Base-by-base conservation (phyloP, 2,113 vertebrate genomes). In the Syrrhaptes paradoxus region DNA sequence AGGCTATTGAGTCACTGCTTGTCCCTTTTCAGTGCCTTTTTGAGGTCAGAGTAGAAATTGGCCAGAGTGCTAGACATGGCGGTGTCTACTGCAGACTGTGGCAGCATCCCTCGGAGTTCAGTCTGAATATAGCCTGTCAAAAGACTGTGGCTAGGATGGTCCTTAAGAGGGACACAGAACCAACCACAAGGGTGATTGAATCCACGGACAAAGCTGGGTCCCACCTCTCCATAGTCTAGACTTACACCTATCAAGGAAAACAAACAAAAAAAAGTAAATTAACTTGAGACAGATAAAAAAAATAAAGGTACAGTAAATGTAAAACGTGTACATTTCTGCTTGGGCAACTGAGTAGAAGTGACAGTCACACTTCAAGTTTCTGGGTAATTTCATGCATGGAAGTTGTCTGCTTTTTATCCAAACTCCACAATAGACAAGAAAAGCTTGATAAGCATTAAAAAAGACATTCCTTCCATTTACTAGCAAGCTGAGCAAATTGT, bases 111-210 rank as follows among this genome's bases (percentile, higher is more conserved):
- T 62, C 98, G 97, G 17, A 99, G 97, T 41, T 99, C 98, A 5
- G 98, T 99, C 97, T 99, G 99, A 90, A 99, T 98, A 72, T 98
- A 99, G 36, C 98, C 99, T 7, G 98, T 99, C 93, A 99, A 81
- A 51, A 98, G 96, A 77, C 99, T 98, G 81, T 97, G 96, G 48
- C 85, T 48, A 15, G 96, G 94, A 66, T 6, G 91, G 72, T 97
- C 97, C 87, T 97, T 97, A 45, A 97, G 87, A 24, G 98, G 98
- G 73, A 98, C 57, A 3, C 99, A 99, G 95, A 99, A 99, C 99
- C 99, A 99, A 43, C 98, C 98, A 1, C 98, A 99, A 6, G 99
- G 98, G 79, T 99, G 98, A 95, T 99, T 99, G 89, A 98, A 99
- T 51, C 98, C 98, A 62, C 98, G 97, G 48, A 99, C 98, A 93